Conservation (phyloP, 2,888 invertebrate species). For the Pheosia gnoma region DNA sequence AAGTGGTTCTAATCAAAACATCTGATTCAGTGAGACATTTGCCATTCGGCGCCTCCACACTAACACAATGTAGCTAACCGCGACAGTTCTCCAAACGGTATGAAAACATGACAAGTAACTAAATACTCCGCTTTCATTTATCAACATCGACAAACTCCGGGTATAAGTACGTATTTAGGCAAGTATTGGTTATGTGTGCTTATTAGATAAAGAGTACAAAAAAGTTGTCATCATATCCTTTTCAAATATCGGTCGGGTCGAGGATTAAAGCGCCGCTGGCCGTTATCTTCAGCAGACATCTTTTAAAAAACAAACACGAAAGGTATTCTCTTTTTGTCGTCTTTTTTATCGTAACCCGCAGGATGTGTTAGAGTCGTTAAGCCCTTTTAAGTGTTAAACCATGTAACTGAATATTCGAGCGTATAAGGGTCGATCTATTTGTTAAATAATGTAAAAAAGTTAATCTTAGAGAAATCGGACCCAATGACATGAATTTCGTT, state of each 20-base stretch:
- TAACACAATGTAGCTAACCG: slow-evolving; percentile 6
- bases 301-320: slow-evolving; percentile 84
- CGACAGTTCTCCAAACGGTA: slow-evolving; percentile 22
- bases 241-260: slow-evolving; percentile 81
- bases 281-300: slow-evolving; percentile 82
- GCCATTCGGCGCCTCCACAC: slow-evolving; percentile 9
- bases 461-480: slow-evolving; percentile 82
- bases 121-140: slow-evolving; percentile 41
- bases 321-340: slow-evolving; percentile 80
- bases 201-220: slow-evolving; percentile 79
- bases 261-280: slow-evolving; percentile 82
- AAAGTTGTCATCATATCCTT: slow-evolving; percentile 83
- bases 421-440: slow-evolving; percentile 82
- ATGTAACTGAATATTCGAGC: slow-evolving; percentile 83
- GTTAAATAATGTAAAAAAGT: slow-evolving; percentile 81
- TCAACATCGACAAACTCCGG: slow-evolving; percentile 43
- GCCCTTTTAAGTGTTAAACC: slow-evolving; percentile 85
- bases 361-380: slow-evolving; percentile 84
- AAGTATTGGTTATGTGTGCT: slow-evolving; percentile 73
- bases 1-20: slow-evolving; percentile 9
- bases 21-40: slow-evolving; percentile 9
- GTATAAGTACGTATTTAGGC: slow-evolving; percentile 50
- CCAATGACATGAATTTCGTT: slow-evolving; percentile 82
- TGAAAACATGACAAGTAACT: slow-evolving; percentile 29
- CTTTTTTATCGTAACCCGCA: slow-evolving; percentile 84